A percentile compares a stretch with the other conserved stretches of the same genome.
These are phyloP conservation scores for Rutilus rutilus DNA, from an alignment of 2,113 vertebrate genomes.

Conservation along the genomic window DNA sequence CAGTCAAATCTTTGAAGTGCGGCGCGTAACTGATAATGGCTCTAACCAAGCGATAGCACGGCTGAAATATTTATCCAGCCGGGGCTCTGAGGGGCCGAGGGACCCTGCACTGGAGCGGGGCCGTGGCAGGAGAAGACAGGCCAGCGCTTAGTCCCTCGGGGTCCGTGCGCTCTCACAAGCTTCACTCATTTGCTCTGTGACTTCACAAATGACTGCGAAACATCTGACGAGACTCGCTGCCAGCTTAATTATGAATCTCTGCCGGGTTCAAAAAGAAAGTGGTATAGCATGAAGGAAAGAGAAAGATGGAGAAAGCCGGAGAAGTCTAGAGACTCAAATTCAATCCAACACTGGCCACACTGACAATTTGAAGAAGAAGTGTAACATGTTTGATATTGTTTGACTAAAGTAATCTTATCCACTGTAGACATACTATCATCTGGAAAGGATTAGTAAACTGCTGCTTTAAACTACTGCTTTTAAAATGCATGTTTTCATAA, in stretches of 20 bases:
- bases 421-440: neutral
- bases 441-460: neutral
- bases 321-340: neutral
- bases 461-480: neutral
- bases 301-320: neutral
- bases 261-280: slow-evolving; percentile 11
- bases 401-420: neutral
- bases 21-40: slow-evolving; percentile 12
- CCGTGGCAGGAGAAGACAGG: slow-evolving; percentile 54
- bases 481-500: neutral
- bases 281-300: neutral
- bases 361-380: neutral
- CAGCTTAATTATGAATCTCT: slow-evolving; percentile 44
- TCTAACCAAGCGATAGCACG: neutral
- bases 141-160: slow-evolving; percentile 16
- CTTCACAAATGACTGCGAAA: slow-evolving; percentile 57
- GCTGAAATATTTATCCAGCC: slow-evolving; percentile 37
- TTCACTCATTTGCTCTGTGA: slow-evolving; percentile 58
- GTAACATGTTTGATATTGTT: neutral
- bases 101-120: slow-evolving; percentile 23
- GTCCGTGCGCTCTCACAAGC: slow-evolving; percentile 43
- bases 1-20: slow-evolving; percentile 16
- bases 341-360: neutral
- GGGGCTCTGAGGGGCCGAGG: neutral
- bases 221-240: slow-evolving; percentile 42